phyloP scores from a whole-genome alignment of 2,888 invertebrate genomes.

The Eristalis tenax region DNA sequence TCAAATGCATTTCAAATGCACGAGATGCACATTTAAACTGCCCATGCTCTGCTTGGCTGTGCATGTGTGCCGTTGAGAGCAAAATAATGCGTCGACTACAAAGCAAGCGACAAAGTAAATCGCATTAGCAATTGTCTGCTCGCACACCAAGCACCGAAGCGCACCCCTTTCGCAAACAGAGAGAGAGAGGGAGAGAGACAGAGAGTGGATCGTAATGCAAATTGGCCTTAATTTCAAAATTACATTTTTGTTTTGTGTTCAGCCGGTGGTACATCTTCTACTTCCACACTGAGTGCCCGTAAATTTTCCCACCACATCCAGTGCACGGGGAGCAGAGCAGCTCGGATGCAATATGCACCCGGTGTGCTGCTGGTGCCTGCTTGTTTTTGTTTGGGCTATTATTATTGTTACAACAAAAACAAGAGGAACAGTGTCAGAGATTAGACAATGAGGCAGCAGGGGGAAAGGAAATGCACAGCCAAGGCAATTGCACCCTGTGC shows the following conservation, averaged over 20 bases:
- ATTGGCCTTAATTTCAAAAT: constrained; percentile 66
- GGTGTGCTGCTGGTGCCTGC: neutral
- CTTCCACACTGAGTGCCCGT: constrained; percentile 21
- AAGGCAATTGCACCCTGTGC: constrained; percentile 54
- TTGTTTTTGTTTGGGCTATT: constrained; percentile 5
- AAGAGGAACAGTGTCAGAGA: constrained; percentile 22
- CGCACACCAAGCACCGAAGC: neutral
- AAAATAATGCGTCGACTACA: constrained; percentile 9
- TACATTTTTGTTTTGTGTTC: constrained; percentile 8
- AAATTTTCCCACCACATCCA: constrained; percentile 50
- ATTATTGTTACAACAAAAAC: constrained; percentile 25
- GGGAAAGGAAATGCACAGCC: constrained; percentile 23
- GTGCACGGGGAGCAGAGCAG: neutral
- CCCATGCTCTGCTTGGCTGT: neutral
- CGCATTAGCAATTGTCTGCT: constrained; percentile 61
- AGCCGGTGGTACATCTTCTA: neutral
- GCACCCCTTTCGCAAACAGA: constrained; percentile 2
- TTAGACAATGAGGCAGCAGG: constrained; percentile 29
- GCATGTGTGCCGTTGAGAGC: neutral
- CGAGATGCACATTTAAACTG: constrained; percentile 31
- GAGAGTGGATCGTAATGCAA: constrained; percentile 60
- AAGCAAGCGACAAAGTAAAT: constrained; percentile 54
- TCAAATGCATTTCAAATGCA: constrained; percentile 4
- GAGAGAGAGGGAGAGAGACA: neutral
- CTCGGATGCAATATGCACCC: neutral